phyloP scores from a whole-genome alignment of 2,888 invertebrate species.

The Flabesymbios commensalis region DNA sequence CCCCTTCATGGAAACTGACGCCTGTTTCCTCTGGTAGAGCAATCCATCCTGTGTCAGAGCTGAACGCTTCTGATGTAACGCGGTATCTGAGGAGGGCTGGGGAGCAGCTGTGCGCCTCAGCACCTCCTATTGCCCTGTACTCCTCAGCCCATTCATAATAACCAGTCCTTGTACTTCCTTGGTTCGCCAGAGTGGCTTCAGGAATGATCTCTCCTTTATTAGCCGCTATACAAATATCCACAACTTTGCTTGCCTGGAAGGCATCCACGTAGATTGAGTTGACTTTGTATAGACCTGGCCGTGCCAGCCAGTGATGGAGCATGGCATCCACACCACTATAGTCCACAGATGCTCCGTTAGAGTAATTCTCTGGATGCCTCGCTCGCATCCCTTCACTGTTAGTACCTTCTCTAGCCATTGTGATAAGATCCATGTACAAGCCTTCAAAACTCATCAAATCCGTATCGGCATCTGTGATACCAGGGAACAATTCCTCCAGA shows the following conservation, averaged over 20 bases:
- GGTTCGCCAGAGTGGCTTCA: neutral
- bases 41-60: neutral
- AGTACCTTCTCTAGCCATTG: neutral
- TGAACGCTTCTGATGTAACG: neutral
- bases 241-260: neutral
- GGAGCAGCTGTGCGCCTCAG: neutral
- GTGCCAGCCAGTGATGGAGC: neutral
- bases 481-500: no score
- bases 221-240: neutral
- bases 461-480: neutral
- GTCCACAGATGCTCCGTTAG: neutral
- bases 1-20: neutral
- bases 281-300: neutral
- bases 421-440: neutral
- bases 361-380: neutral
- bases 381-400: neutral
- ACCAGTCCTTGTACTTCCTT: neutral
- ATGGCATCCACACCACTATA: neutral
- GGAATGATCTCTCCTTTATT: neutral
- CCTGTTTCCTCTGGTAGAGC: neutral
- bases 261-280: neutral
- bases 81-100: neutral
- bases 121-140: neutral
- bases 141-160: neutral
- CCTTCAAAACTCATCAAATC: slow-evolving; percentile 6